Conservation (phyloP, 2,888 invertebrate species). For the Drosophila cracens region DNA sequence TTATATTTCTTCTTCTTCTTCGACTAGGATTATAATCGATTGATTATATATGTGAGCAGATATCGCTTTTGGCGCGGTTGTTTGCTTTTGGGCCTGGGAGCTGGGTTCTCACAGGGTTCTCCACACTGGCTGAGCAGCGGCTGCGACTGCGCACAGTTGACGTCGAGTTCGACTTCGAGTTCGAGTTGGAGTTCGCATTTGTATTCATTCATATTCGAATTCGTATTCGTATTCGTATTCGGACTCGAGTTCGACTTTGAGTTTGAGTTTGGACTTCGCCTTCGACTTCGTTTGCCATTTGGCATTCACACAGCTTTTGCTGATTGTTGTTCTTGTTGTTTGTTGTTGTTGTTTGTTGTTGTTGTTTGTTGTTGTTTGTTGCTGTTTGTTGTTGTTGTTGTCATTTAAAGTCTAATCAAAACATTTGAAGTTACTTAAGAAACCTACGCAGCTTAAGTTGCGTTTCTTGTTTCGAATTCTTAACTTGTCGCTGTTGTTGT, state of each 20-base stretch:
- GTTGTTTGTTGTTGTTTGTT: conserved; percentile 43
- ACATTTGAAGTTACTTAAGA: conserved; percentile 80
- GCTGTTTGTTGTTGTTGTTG: conserved; percentile 61
- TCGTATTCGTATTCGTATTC: conserved; percentile 18
- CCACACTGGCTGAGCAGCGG: conserved; percentile 44
- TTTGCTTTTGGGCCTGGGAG: neutral
- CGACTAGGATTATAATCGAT: neutral
- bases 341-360: conserved; percentile 24
- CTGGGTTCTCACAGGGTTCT: neutral
- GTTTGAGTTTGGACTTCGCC: conserved; percentile 15
- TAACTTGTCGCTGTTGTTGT: conserved; percentile 62
- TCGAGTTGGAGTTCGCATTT: conserved; percentile 25
- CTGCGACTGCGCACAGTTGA: conserved; percentile 30
- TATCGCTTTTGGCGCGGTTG: conserved; percentile 14
- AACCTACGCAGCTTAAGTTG: conserved; percentile 81
- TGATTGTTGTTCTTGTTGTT: conserved; percentile 18
- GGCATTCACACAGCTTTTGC: conserved; percentile 63
- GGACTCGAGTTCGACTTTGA: conserved; percentile 24
- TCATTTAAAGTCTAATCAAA: conserved; percentile 80
- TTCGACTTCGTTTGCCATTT: conserved; percentile 50
- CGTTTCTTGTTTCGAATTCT: conserved; percentile 80
- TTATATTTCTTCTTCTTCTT: neutral
- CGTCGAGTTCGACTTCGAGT: conserved; percentile 42
- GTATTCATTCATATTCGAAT: conserved; percentile 14
- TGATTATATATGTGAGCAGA: neutral